These are phyloP conservation scores for Acanthacorydalis orientalis DNA, from an alignment of 2,888 invertebrate genomes.

Conservation along the genomic window DNA sequence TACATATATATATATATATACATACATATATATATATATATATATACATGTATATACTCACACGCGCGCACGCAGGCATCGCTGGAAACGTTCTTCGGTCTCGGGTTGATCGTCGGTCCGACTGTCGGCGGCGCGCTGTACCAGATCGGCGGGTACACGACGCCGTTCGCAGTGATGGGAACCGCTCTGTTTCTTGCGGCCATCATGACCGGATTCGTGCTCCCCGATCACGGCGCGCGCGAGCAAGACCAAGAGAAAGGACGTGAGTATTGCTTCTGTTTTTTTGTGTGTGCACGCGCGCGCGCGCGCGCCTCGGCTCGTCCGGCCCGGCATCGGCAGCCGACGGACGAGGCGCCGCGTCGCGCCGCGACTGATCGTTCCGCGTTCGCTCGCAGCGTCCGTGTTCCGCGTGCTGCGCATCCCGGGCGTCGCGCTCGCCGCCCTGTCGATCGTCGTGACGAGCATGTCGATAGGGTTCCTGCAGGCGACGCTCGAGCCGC, in stretches of 20 bases:
- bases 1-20: no score
- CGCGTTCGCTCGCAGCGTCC: slow-evolving; percentile 33
- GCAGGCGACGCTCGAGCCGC: slow-evolving; percentile 77
- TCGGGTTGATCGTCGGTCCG: slow-evolving; percentile 77
- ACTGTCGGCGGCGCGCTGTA: slow-evolving; percentile 78
- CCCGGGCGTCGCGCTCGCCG: slow-evolving; percentile 55
- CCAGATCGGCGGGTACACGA: slow-evolving; percentile 56
- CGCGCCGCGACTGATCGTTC: neutral
- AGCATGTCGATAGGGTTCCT: slow-evolving; percentile 76
- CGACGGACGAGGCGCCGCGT: neutral
- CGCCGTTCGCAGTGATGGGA: slow-evolving; percentile 70
- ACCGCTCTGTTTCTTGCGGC: slow-evolving; percentile 57
- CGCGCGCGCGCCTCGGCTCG: no score
- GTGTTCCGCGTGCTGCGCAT: slow-evolving; percentile 47
- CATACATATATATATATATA: no score
- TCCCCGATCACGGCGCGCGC: slow-evolving; percentile 44
- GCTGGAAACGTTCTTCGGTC: slow-evolving; percentile 74
- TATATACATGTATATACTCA: no score
- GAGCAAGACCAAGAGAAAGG: slow-evolving; percentile 37
- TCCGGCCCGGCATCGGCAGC: no score
- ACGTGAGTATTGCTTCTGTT: slow-evolving; percentile 33
- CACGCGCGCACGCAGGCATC: no score
- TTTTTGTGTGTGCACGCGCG: no score
- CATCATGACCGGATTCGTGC: slow-evolving; percentile 50
- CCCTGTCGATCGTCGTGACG: slow-evolving; percentile 55